Conservation (phyloP, 2,888 invertebrate genomes). For the Agriopis aurantiaria region DNA sequence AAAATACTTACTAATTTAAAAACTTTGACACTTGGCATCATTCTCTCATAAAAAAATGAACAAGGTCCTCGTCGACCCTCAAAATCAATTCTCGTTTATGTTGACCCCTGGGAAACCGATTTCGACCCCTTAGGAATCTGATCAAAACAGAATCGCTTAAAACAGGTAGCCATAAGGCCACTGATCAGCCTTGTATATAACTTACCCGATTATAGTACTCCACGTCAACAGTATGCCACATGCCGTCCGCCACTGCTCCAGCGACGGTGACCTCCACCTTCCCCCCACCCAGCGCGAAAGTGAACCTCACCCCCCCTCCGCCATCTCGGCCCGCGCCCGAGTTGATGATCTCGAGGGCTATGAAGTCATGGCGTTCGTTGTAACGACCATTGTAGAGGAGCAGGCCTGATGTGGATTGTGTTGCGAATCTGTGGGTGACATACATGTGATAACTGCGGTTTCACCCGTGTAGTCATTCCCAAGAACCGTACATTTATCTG, state of each 20-base stretch:
- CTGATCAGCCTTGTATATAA: conserved; percentile 26
- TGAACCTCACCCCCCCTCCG: conserved; percentile 90
- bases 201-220: conserved; percentile 93
- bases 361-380: conserved; percentile 97
- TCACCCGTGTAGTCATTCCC: no score
- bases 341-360: conserved; percentile 94
- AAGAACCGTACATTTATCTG: no score
- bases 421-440: conserved; percentile 90
- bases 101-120: no score
- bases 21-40: no score
- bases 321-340: conserved; percentile 75
- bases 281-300: conserved; percentile 94
- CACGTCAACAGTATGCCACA: conserved; percentile 95
- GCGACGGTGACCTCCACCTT: conserved; percentile 89
- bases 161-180: no score
- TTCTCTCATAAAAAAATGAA: no score
- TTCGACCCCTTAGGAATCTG: no score
- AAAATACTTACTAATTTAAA: no score
- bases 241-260: conserved; percentile 93
- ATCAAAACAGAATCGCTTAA: no score
- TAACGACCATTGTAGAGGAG: conserved; percentile 98
- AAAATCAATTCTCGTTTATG: no score
- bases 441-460: background rate
- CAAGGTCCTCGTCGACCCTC: no score
- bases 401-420: conserved; percentile 93